Evolutionary conservation across 2,797 vertebrate genomes (phyloP).

Genomic region (Chloroceryle inda): DNA sequence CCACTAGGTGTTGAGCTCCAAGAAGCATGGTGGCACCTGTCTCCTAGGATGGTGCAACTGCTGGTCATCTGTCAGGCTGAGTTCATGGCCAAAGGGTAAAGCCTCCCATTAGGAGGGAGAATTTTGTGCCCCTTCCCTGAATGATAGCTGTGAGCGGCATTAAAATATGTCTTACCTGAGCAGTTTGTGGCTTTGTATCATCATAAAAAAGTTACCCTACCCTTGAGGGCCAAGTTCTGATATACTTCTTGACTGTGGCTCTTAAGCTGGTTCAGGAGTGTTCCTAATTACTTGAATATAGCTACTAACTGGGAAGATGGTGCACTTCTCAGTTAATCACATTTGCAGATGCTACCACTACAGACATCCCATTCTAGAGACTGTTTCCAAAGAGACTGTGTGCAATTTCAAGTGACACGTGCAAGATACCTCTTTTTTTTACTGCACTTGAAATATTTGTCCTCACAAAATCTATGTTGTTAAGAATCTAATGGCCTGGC

Average conservation of each 20-base stretch:
- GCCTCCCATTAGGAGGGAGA: not conserved
- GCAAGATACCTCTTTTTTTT: not conserved
- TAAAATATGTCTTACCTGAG: not conserved
- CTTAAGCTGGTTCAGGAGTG: not conserved
- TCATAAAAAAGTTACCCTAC: not conserved
- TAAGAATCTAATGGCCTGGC: not conserved
- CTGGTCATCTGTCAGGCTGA: not conserved
- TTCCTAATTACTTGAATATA: not conserved
- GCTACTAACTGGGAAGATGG: not conserved
- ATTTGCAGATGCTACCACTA: not conserved
- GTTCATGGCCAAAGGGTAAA: not conserved
- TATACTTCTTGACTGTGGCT: not conserved
- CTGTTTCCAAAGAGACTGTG: not conserved
- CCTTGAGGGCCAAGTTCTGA: not conserved
- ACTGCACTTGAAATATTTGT: not conserved
- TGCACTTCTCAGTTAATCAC: not conserved
- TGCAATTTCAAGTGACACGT: not conserved
- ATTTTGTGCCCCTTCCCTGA: not conserved
- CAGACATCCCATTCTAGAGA: not conserved
- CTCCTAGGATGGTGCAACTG: not conserved
- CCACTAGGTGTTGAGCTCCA: not conserved
- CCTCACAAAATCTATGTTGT: not conserved
- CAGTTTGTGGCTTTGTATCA: not conserved
- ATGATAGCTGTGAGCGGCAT: not conserved
- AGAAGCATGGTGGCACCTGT: not conserved